Evolutionary conservation across 2,888 invertebrate genomes (phyloP), one percentile per base, ranked within the genome.

Genomic region (Sinohyriopsis cumingii): DNA sequence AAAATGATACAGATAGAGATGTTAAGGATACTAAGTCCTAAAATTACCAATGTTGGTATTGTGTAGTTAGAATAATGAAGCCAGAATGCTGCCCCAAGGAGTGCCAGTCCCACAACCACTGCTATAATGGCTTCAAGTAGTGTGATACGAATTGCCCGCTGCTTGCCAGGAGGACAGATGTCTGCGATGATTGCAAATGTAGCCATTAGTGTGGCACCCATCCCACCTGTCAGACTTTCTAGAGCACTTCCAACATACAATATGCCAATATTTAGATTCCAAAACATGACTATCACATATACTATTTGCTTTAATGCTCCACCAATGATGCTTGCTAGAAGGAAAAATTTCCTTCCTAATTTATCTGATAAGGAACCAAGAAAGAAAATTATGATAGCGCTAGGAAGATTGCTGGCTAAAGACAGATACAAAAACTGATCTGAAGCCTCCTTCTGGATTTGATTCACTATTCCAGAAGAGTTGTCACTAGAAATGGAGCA

Each of bases 121-220:
- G 70, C 72, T 55, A 75, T 56, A 15, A 69, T 54, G 3, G 73
- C 73, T 55, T 79, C 79, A 54, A 72, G 65, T 56, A 67, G 55
- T 5, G 75, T 68, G 18, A 79, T 75, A 7, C 68, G 66, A 24
- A 77, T 25, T 1, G 77, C 68, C 3, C 79, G 63, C 4, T 62
- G 28, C 7, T 28, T 63, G 7, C 77, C 79, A 0, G 68, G 67
- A 18, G 18, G 54, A 0, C 72, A 71, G 18, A 79, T 25, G 65
- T 79, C 79, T 53, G 79, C 73, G 5, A 69, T 64, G 15, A 73
- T 69, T 20, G 68, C 63, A 60, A 79, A 77, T 54, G 72, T 59
- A 18, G 70, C 63, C 65, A 77, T 69, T 22, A 77, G 59, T 61
- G 72, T 64, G 25, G 72, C 67, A 3, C 69, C 77, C 54, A 77